These are phyloP conservation scores for Sylvia borin DNA, from an alignment of 2,797 vertebrate species.

Conservation along the genomic window DNA sequence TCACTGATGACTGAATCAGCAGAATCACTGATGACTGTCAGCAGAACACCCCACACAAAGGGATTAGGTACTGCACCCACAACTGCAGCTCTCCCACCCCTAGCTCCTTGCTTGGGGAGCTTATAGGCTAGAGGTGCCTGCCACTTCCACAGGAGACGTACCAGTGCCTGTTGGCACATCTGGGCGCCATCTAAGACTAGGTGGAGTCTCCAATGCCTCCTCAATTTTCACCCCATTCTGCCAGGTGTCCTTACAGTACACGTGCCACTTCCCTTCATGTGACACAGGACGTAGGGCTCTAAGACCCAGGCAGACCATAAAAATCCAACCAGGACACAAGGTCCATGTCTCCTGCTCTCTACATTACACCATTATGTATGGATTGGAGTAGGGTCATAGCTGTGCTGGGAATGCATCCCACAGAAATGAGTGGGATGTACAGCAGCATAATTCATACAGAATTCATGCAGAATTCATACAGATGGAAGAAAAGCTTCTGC, in stretches of 20 bases:
- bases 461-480: background rate
- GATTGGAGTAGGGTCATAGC: background rate
- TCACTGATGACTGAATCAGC: background rate
- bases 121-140: background rate
- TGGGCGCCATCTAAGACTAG: background rate
- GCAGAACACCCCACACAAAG: background rate
- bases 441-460: background rate
- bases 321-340: background rate
- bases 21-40: background rate
- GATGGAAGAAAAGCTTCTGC: background rate
- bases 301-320: background rate
- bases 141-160: background rate
- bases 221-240: background rate
- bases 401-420: background rate
- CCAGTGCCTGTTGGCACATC: background rate
- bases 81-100: background rate
- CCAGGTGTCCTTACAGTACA: background rate
- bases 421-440: background rate
- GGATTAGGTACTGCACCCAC: background rate
- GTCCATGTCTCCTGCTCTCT: background rate
- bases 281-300: background rate
- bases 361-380: accelerated
- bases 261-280: accelerated
- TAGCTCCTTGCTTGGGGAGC: background rate
- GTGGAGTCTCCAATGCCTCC: background rate